These are phyloP conservation scores for Coluber constrictor DNA, from an alignment of 2,797 vertebrate genomes.

Conservation along the genomic window DNA sequence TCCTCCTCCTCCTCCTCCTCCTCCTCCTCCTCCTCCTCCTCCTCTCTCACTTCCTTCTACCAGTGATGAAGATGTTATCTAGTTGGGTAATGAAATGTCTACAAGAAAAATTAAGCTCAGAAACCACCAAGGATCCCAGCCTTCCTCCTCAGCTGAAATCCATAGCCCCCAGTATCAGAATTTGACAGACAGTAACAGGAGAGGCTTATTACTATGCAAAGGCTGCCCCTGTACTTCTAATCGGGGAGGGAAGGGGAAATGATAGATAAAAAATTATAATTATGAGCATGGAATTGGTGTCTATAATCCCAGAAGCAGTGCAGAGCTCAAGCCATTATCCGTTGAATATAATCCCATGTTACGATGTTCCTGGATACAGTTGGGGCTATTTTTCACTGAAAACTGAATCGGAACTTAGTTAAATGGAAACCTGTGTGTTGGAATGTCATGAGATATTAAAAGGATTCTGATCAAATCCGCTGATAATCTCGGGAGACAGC, in stretches of 20 bases:
- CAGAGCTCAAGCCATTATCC: not conserved
- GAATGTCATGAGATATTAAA: not conserved
- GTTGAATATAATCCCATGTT: not conserved
- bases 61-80: too few species aligned
- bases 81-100: too few species aligned
- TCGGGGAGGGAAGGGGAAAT: conserved; percentile 43
- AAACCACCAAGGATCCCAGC: too few species aligned
- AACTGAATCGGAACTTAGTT: not conserved
- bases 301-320: not conserved
- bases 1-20: too few species aligned
- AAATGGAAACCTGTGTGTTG: not conserved
- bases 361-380: not conserved
- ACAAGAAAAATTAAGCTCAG: too few species aligned
- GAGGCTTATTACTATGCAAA: conserved; percentile 55
- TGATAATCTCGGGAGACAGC: not conserved
- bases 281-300: not conserved
- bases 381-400: not conserved
- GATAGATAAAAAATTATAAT: not conserved
- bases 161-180: conserved; percentile 22
- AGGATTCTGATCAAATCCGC: not conserved
- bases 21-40: too few species aligned
- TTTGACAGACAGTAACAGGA: conserved; percentile 36
- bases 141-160: conserved; percentile 39
- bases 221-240: conserved; percentile 60
- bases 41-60: too few species aligned